A percentile compares a stretch with the other conserved stretches of the same genome.
These are phyloP conservation scores for Nesidiocoris tenuis DNA, from an alignment of 2,888 invertebrate species.

Conservation along the genomic window DNA sequence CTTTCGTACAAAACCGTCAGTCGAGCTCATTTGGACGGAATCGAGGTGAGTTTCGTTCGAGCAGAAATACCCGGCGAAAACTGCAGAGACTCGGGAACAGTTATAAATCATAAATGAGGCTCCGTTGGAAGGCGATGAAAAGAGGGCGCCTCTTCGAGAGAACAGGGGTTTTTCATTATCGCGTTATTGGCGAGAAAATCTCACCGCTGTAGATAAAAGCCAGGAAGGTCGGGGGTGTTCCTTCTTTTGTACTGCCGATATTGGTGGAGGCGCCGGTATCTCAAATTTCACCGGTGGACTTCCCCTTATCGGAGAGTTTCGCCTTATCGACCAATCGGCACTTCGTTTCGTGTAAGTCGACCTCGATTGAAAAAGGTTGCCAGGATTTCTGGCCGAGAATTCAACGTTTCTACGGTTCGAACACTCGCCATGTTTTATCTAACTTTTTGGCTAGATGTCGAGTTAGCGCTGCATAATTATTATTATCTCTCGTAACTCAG, in stretches of 20 bases:
- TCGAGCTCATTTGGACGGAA: background rate
- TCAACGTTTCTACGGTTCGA: too few species aligned
- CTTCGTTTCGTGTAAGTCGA: too few species aligned
- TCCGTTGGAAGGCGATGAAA: background rate
- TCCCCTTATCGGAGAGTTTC: background rate
- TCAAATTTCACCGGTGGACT: background rate
- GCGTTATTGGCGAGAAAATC: background rate
- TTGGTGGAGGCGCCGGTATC: background rate
- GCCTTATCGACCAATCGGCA: too few species aligned
- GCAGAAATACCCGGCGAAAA: background rate
- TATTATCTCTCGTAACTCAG: too few species aligned
- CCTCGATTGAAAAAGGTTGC: too few species aligned
- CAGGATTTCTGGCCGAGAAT: too few species aligned
- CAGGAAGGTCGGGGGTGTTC: background rate
- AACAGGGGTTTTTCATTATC: background rate
- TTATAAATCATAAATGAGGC: background rate
- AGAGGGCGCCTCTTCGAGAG: background rate
- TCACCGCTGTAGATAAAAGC: background rate
- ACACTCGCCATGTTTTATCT: too few species aligned
- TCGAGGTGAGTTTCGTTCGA: background rate
- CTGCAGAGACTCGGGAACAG: background rate
- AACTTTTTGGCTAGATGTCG: too few species aligned
- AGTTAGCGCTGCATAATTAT: too few species aligned
- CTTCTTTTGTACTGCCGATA: background rate
- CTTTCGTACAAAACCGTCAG: too few species aligned